phyloP scores from a whole-genome alignment of 2,113 vertebrate species.

The Vidua chalybeata region DNA sequence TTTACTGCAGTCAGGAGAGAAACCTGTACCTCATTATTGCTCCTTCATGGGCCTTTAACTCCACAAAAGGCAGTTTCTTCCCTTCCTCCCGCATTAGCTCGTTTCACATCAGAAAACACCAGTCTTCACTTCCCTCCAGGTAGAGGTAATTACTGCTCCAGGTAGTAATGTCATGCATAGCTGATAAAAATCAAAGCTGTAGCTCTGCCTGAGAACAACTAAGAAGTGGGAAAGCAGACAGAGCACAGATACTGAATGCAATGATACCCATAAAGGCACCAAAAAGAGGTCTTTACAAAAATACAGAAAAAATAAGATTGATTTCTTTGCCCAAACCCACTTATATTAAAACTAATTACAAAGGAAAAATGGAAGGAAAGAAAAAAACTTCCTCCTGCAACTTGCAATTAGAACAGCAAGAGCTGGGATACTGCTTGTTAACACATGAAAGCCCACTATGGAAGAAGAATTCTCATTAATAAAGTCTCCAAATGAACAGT shows the following conservation, averaged over 20 bases:
- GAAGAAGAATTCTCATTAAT: not conserved
- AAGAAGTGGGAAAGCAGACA: not conserved
- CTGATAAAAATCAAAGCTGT: slow-evolving; percentile 19
- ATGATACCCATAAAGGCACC: not conserved
- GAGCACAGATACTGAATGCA: not conserved
- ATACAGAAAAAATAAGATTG: not conserved
- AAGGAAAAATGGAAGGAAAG: not conserved
- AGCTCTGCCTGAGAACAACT: not conserved
- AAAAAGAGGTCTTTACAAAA: not conserved
- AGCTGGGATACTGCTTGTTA: not conserved
- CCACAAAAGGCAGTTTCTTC: not conserved
- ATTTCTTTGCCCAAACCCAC: not conserved
- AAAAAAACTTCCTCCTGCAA: not conserved
- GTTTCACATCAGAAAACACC: not conserved
- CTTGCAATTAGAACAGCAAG: not conserved
- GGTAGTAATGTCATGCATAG: not conserved
- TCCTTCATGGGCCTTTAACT: not conserved
- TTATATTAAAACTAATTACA: not conserved
- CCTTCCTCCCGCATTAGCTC: not conserved
- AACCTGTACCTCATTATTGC: not conserved
- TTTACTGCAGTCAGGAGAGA: not conserved
- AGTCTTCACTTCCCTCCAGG: not conserved
- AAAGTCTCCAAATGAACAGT: not conserved
- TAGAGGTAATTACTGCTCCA: not conserved
- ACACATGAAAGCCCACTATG: not conserved